These are phyloP conservation scores for Andrena bucephala DNA, from an alignment of 2,888 invertebrate species.

Conservation along the genomic window DNA sequence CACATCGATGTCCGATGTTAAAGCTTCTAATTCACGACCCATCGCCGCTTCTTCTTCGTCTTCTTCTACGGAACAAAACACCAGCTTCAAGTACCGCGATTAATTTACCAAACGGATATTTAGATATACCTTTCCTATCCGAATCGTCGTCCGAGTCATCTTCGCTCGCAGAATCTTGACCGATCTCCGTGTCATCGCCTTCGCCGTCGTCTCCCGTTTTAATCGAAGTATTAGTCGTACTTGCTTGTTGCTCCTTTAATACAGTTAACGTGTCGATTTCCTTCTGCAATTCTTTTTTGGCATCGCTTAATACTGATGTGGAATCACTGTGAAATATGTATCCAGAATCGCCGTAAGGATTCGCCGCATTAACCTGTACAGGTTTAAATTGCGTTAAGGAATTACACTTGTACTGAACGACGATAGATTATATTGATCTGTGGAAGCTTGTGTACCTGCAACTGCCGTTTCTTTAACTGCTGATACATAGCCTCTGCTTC, in stretches of 20 bases:
- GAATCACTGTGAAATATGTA: slow-evolving; percentile 88
- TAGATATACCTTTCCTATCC: slow-evolving; percentile 87
- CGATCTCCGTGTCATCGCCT: slow-evolving; percentile 86
- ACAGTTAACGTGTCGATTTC: slow-evolving; percentile 87
- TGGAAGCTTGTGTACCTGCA: slow-evolving; percentile 73
- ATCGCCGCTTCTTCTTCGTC: slow-evolving; percentile 87
- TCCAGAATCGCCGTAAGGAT: slow-evolving; percentile 85
- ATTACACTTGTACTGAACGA: not conserved
- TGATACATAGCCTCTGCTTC: slow-evolving; percentile 94
- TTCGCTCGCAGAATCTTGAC: slow-evolving; percentile 87
- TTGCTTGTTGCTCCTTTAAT: slow-evolving; percentile 80
- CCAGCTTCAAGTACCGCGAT: not conserved
- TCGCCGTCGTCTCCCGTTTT: slow-evolving; percentile 86
- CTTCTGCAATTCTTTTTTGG: slow-evolving; percentile 92
- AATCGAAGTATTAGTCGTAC: slow-evolving; percentile 80
- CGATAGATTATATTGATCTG: not conserved
- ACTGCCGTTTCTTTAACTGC: slow-evolving; percentile 87
- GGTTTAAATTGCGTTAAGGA: slow-evolving; percentile 17
- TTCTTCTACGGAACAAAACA: slow-evolving; percentile 78
- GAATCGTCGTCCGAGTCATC: slow-evolving; percentile 86
- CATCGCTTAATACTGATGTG: slow-evolving; percentile 89
- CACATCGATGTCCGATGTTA: slow-evolving; percentile 97
- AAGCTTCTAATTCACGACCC: slow-evolving; percentile 93
- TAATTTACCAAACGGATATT: not conserved
- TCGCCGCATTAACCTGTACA: slow-evolving; percentile 78